phyloP scores from a whole-genome alignment of 2,888 invertebrate genomes.

The Melinaea marsaeus region DNA sequence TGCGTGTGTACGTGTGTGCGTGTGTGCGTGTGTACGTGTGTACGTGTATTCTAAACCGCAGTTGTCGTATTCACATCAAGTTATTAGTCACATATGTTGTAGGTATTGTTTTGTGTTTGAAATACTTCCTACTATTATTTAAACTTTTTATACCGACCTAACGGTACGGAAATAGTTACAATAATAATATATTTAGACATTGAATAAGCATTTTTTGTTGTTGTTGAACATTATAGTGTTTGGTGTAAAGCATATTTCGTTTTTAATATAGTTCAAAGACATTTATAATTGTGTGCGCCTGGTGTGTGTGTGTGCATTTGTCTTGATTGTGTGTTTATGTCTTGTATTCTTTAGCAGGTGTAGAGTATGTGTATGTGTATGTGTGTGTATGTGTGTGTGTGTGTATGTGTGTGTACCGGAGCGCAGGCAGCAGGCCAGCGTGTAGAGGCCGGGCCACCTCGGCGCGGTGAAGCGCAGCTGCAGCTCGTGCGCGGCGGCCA shows the following conservation, averaged over 20 bases:
- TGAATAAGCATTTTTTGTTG: no score
- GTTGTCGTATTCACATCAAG: no score
- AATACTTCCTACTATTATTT: no score
- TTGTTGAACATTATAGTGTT: no score
- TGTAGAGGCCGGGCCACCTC: conserved; percentile 93
- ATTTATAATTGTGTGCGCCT: background rate
- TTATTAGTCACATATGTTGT: background rate
- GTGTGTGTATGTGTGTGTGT: background rate
- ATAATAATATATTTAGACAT: no score
- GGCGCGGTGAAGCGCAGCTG: conserved; percentile 98
- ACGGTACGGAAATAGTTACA: no score
- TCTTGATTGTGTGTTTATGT: background rate
- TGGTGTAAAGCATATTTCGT: no score
- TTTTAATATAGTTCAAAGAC: no score
- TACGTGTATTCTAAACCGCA: no score
- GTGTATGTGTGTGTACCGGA: conserved; percentile 76
- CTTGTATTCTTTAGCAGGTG: no score
- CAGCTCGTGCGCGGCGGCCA: conserved; percentile 92
- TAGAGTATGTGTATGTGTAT: background rate
- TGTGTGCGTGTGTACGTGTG: background rate
- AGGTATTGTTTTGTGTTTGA: background rate
- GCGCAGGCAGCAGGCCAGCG: conserved; percentile 93
- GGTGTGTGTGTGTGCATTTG: background rate
- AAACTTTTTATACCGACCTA: no score
- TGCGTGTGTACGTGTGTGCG: background rate